phyloP scores from a whole-genome alignment of 2,113 vertebrate species.

The Neopipo cinnamomea region DNA sequence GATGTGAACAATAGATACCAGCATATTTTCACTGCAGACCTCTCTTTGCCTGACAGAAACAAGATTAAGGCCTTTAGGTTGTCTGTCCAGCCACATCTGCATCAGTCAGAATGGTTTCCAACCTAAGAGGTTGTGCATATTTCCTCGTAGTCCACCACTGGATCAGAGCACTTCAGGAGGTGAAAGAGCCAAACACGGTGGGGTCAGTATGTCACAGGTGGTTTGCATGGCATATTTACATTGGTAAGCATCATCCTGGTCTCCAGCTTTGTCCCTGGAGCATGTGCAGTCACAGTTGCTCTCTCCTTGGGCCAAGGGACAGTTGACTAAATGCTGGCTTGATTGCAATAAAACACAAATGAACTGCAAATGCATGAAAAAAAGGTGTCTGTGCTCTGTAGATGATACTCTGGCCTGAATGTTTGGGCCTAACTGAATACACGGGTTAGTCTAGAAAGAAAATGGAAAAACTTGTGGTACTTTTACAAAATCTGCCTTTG shows the following conservation, averaged over 20 bases:
- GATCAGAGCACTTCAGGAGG: conserved; percentile 1
- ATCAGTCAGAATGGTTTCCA: not conserved
- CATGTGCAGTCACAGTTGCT: not conserved
- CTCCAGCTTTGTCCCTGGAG: not conserved
- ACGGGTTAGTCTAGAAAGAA: not conserved
- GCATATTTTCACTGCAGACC: not conserved
- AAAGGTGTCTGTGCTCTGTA: not conserved
- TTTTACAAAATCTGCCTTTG: not conserved
- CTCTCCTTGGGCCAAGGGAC: not conserved
- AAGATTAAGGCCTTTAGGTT: not conserved
- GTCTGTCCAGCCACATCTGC: not conserved
- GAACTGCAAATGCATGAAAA: not conserved
- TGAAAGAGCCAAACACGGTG: not conserved
- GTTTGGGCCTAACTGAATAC: not conserved
- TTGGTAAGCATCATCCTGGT: not conserved
- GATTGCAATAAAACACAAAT: not conserved
- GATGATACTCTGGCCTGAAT: not conserved
- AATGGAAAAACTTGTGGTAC: not conserved
- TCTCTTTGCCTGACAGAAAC: not conserved
- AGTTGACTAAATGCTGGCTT: not conserved
- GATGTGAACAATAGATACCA: not conserved
- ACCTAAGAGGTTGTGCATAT: not conserved
- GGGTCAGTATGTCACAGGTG: not conserved
- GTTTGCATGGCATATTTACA: not conserved
- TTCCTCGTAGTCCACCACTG: not conserved